phyloP scores from a whole-genome alignment of 1,140 invertebrate species.

The Bombus consobrinus region DNA sequence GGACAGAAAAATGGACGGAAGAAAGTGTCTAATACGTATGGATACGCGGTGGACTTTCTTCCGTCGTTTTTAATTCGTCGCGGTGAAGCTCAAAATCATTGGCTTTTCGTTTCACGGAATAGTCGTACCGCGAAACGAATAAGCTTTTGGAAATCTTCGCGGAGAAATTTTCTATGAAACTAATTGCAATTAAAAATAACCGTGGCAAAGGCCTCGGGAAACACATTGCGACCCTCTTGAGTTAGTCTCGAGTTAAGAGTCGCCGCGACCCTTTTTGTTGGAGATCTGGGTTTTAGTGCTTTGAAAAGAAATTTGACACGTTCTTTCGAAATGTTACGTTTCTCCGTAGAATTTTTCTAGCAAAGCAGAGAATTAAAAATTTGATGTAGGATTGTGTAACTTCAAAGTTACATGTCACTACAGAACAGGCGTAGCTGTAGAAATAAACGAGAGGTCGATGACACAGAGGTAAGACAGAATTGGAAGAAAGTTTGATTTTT shows the following conservation, averaged over 20 bases:
- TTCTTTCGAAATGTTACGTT: neutral
- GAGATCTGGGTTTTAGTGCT: too few species aligned
- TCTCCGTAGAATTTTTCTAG: too few species aligned
- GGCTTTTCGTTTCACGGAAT: too few species aligned
- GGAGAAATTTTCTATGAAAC: neutral
- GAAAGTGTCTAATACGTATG: neutral
- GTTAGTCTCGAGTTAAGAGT: too few species aligned
- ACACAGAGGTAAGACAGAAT: neutral
- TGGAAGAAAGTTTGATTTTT: conserved; percentile 6
- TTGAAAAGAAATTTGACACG: neutral
- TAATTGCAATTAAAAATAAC: neutral
- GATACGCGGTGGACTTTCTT: too few species aligned
- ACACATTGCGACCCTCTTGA: neutral
- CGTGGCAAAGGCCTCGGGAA: neutral
- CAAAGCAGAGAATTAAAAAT: too few species aligned
- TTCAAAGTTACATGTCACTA: neutral
- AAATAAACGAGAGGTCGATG: neutral
- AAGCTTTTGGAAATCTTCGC: neutral
- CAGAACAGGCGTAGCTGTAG: too few species aligned
- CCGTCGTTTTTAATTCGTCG: neutral
- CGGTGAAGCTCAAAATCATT: neutral
- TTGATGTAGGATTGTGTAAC: neutral
- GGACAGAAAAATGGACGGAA: neutral
- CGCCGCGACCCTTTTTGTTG: too few species aligned
- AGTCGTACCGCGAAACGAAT: neutral